These are phyloP conservation scores for Phataginus tetradactyla DNA, from an alignment of 2,797 vertebrate species.

Conservation along the genomic window DNA sequence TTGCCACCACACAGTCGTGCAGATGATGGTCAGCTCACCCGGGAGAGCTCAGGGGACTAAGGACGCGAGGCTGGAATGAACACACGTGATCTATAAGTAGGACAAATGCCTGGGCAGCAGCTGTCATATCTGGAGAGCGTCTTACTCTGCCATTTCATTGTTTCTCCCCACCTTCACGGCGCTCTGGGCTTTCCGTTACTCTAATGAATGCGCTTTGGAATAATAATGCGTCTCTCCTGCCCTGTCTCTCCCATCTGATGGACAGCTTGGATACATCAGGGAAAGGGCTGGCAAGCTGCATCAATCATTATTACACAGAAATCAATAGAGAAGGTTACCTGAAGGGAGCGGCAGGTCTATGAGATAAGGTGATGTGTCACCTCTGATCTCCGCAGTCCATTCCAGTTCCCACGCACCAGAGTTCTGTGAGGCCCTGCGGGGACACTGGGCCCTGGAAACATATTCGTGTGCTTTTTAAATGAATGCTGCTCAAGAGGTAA, in stretches of 20 bases:
- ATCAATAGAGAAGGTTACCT: not conserved
- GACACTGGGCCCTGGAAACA: not conserved
- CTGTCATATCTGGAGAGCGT: constrained; percentile 46
- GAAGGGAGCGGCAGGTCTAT: not conserved
- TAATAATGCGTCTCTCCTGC: not conserved
- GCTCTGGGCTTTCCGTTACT: constrained; percentile 74
- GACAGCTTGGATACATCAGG: constrained; percentile 51
- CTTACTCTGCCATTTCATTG: constrained; percentile 67
- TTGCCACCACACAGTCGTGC: constrained; percentile 49
- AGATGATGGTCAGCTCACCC: constrained; percentile 52
- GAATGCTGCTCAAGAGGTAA: too few relatives aligned
- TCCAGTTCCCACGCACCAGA: not conserved
- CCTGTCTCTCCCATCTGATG: not conserved
- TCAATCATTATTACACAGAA: not conserved
- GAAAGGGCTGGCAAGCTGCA: not conserved
- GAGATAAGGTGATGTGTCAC: not conserved
- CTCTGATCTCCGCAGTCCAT: accelerated
- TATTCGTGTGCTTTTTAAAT: not conserved
- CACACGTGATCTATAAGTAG: constrained; percentile 70
- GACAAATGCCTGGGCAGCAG: constrained; percentile 63
- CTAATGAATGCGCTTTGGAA: constrained; percentile 53
- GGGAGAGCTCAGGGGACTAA: not conserved
- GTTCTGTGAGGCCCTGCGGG: accelerated
- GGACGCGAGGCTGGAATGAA: not conserved
- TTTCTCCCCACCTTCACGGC: constrained; percentile 68